phyloP scores from a whole-genome alignment of 2,888 invertebrate genomes.

The Andrena marginata region DNA sequence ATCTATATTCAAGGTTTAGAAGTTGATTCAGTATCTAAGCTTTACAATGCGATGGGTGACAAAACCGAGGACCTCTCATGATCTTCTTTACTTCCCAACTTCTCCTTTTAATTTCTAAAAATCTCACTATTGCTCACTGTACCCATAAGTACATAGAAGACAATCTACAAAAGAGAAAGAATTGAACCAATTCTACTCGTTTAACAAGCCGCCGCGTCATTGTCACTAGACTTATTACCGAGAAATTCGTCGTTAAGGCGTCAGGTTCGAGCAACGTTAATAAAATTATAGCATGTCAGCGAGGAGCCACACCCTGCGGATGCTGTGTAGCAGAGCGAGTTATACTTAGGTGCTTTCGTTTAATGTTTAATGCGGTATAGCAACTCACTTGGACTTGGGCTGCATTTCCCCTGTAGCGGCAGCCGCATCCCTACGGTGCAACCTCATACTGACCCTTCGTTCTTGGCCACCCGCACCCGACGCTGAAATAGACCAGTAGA shows the following conservation, averaged over 20 bases:
- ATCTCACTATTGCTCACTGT: too few species aligned
- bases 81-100: too few species aligned
- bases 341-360: conserved; percentile 60
- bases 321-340: conserved; percentile 57
- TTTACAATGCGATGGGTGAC: too few species aligned
- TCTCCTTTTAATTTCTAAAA: too few species aligned
- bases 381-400: conserved; percentile 84
- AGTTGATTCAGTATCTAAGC: too few species aligned
- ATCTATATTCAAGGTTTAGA: too few species aligned
- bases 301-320: conserved; percentile 41
- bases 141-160: too few species aligned
- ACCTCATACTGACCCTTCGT: conserved; percentile 84
- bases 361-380: conserved; percentile 53
- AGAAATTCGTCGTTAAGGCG: background rate
- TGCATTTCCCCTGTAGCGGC: conserved; percentile 80
- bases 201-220: too few species aligned
- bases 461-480: conserved; percentile 82
- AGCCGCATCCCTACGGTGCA: conserved; percentile 79
- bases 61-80: too few species aligned
- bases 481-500: conserved; percentile 79
- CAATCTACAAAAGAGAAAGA: too few species aligned
- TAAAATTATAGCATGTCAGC: conserved; percentile 19
- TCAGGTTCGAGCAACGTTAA: conserved; percentile 26
- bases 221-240: too few species aligned
- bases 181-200: too few species aligned